These are phyloP conservation scores for Takifugu flavidus DNA, from an alignment of 2,113 vertebrate genomes.

Conservation along the genomic window DNA sequence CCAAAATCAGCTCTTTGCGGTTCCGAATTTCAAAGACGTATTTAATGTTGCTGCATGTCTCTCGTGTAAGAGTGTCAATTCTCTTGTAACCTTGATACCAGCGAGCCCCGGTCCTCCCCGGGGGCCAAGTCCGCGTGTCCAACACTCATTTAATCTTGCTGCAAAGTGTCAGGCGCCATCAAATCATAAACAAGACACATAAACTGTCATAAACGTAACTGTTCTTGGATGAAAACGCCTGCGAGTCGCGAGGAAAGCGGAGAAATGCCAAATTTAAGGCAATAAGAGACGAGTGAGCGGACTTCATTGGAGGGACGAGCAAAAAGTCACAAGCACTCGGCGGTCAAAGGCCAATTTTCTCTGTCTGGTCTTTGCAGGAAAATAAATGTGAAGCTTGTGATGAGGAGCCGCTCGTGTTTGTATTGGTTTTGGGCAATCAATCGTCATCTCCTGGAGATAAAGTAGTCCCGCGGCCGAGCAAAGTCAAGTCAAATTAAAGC, in stretches of 20 bases:
- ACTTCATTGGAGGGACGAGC: conserved; percentile 36
- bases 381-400: conserved; percentile 51
- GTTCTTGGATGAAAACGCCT: conserved; percentile 32
- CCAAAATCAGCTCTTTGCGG: conserved; percentile 20
- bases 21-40: conserved; percentile 3
- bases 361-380: conserved; percentile 37
- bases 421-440: conserved; percentile 44
- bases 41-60: background rate
- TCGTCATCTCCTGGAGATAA: conserved; percentile 33
- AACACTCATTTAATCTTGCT: no score
- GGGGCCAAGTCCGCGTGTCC: no score
- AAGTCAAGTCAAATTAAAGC: conserved; percentile 50
- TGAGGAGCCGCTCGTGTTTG: conserved; percentile 44
- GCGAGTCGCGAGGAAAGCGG: conserved; percentile 13
- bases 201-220: conserved; percentile 45
- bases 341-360: conserved; percentile 57
- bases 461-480: conserved; percentile 11
- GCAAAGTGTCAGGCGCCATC: no score
- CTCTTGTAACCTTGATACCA: background rate
- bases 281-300: conserved; percentile 26
- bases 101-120: no score
- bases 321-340: conserved; percentile 27
- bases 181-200: no score
- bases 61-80: conserved; percentile 1
- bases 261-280: conserved; percentile 16